Conservation (phyloP, 2,888 invertebrate genomes). For the Myopa testacea region DNA sequence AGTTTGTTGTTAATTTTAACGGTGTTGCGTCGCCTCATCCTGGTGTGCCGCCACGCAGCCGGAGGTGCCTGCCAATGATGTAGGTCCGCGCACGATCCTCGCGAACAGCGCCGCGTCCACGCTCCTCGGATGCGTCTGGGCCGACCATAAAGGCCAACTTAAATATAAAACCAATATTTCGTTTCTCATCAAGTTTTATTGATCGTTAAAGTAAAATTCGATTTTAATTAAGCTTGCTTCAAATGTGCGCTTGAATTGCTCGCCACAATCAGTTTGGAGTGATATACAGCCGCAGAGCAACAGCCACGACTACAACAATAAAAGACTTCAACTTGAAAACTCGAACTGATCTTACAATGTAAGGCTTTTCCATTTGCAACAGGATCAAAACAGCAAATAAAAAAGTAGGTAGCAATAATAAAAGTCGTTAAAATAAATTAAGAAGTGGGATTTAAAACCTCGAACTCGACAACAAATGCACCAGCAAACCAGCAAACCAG, state of each 20-base stretch:
- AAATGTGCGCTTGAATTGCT: constrained; percentile 68
- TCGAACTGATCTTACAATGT: constrained; percentile 17
- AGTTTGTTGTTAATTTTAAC: constrained; percentile 40
- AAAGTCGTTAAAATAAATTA: constrained; percentile 17
- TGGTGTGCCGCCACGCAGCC: constrained; percentile 11
- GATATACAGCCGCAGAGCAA: neutral
- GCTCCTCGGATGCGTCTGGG: neutral
- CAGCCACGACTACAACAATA: neutral
- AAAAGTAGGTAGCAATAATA: constrained; percentile 14
- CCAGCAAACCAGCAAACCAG: neutral
- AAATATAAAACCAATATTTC: constrained; percentile 45
- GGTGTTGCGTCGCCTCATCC: constrained; percentile 32
- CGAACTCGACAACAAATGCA: neutral
- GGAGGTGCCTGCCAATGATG: constrained; percentile 37
- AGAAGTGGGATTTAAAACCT: constrained; percentile 17
- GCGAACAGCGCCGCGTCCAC: constrained; percentile 6
- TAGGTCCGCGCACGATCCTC: constrained; percentile 30
- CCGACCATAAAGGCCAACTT: neutral
- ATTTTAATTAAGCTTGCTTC: constrained; percentile 63
- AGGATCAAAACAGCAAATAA: constrained; percentile 10
- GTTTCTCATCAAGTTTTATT: constrained; percentile 66
- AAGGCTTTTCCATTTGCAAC: constrained; percentile 10
- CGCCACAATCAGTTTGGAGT: constrained; percentile 34
- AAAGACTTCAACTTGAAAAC: neutral
- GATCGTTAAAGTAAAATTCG: constrained; percentile 64